Evolutionary conservation across 1,140 invertebrate genomes (phyloP).

Genomic region (Ostrea denselamellosa): DNA sequence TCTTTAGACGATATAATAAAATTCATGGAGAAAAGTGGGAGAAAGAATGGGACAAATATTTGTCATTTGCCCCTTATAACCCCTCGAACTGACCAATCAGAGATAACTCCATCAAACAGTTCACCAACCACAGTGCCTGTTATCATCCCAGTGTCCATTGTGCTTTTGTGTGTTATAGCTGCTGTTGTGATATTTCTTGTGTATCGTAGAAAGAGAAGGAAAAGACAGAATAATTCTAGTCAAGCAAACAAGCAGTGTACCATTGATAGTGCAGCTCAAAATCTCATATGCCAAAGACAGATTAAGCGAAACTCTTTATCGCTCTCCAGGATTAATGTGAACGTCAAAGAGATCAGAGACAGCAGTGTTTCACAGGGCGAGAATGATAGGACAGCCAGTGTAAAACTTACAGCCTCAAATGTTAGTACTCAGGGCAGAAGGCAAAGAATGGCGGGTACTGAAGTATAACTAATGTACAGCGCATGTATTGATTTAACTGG

Average conservation of each 20-base stretch:
- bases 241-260: background rate
- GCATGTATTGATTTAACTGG: too few species aligned
- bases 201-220: conserved; percentile 49
- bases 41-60: conserved; percentile 67
- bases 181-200: conserved; percentile 49
- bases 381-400: conserved; percentile 46
- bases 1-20: background rate
- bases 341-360: conserved; percentile 55
- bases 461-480: conserved; percentile 64
- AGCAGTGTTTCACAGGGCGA: conserved; percentile 40
- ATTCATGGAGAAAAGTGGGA: background rate
- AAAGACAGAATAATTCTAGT: conserved; percentile 32
- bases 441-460: conserved; percentile 61
- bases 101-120: background rate
- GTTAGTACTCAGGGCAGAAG: conserved; percentile 56
- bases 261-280: background rate
- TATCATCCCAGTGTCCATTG: conserved; percentile 39
- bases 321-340: conserved; percentile 58
- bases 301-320: conserved; percentile 46
- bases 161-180: conserved; percentile 53
- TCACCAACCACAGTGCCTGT: background rate
- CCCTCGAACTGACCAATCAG: background rate
- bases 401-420: conserved; percentile 58
- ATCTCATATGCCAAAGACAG: conserved; percentile 45
- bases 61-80: conserved; percentile 11